A percentile compares a stretch with the other conserved stretches of the same genome.
Evolutionary conservation across 1,140 invertebrate species (phyloP).

Genomic region (Lucilia sericata): DNA sequence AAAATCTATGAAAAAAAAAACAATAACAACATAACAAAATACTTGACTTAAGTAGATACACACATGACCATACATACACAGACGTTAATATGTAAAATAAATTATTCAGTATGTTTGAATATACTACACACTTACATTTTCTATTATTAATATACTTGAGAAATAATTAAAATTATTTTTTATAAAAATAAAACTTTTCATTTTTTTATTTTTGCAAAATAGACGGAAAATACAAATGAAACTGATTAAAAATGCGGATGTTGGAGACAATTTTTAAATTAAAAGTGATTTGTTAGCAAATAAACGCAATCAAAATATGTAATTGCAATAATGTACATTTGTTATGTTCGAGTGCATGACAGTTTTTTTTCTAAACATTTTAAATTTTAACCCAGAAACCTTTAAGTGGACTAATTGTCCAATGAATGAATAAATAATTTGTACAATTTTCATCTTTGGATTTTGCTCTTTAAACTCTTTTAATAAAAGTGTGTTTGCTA

Average conservation of each 20-base stretch:
- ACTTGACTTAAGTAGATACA: background rate
- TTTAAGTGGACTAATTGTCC: background rate
- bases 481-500: background rate
- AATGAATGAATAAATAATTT: background rate
- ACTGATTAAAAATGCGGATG: background rate
- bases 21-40: background rate
- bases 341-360: too few species aligned
- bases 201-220: background rate
- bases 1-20: background rate
- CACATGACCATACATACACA: background rate
- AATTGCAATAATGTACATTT: background rate
- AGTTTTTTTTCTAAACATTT: too few species aligned
- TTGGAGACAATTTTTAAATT: background rate
- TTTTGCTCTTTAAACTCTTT: background rate
- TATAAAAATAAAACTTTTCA: too few species aligned
- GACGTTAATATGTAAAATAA: too few species aligned
- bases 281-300: background rate
- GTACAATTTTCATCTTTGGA: conserved; percentile 1
- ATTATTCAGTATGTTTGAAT: too few species aligned
- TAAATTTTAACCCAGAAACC: background rate
- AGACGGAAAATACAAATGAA: background rate
- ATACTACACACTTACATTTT: background rate
- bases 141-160: background rate
- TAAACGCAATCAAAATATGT: background rate
- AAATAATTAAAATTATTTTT: background rate